phyloP scores from a whole-genome alignment of 1,140 invertebrate genomes.

The Nephotettix cincticeps region DNA sequence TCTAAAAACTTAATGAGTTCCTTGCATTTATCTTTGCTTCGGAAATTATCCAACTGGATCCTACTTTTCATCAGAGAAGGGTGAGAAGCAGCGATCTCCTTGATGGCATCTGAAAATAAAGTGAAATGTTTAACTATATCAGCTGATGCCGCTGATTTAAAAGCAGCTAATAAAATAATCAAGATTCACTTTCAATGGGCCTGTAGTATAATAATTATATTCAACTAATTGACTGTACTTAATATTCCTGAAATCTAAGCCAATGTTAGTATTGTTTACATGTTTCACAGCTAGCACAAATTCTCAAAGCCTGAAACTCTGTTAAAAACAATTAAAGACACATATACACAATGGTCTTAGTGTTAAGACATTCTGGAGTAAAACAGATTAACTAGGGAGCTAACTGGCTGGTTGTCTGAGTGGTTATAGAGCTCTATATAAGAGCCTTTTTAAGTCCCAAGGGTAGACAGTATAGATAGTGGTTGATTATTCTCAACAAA shows the following conservation, averaged over 20 bases:
- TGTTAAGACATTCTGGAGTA: too few species aligned
- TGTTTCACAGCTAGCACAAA: too few species aligned
- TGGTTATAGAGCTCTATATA: too few species aligned
- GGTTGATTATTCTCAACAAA: too few species aligned
- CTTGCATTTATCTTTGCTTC: constrained; percentile 29
- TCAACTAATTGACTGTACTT: not conserved
- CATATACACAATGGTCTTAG: too few species aligned
- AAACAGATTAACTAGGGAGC: too few species aligned
- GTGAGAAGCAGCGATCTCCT: not conserved
- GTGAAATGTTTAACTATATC: not conserved
- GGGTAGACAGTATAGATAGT: too few species aligned
- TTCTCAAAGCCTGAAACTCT: too few species aligned
- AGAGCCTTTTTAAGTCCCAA: too few species aligned
- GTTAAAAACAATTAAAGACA: too few species aligned
- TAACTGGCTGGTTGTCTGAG: too few species aligned
- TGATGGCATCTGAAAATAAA: constrained; percentile 20
- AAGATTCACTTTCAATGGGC: not conserved
- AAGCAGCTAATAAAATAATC: not conserved
- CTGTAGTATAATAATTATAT: not conserved
- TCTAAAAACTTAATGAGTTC: constrained; percentile 18
- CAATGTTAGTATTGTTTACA: not conserved
- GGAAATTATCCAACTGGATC: constrained; percentile 20
- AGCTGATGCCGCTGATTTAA: not conserved
- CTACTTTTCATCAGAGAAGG: constrained; percentile 15
- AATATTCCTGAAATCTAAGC: not conserved